Conservation (phyloP, 2,113 vertebrate species). For the Peucedramus taeniatus region DNA sequence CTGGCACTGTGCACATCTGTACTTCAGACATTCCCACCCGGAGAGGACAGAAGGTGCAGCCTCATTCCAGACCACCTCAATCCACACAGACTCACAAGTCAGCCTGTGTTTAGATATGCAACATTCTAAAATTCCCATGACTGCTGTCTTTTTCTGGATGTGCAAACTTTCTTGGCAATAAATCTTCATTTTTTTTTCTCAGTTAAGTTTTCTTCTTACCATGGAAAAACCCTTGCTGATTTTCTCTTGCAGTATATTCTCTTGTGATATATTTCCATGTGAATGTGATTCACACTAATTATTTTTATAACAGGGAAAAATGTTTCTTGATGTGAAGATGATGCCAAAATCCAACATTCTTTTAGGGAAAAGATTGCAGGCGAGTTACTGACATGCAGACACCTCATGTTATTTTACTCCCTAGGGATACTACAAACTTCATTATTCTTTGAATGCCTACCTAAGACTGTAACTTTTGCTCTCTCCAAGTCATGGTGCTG, state of each 20-base stretch:
- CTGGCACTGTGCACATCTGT: not conserved
- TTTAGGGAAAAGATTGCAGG: not conserved
- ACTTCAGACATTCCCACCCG: accelerated
- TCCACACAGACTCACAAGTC: not conserved
- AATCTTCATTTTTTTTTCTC: accelerated
- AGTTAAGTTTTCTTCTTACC: not conserved
- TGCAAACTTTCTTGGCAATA: not conserved
- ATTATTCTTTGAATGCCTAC: not conserved
- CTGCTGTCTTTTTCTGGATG: not conserved
- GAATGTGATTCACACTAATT: not conserved
- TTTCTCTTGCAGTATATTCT: not conserved
- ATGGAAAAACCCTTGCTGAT: not conserved
- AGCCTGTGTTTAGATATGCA: not conserved
- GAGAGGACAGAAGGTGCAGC: not conserved
- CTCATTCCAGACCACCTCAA: not conserved
- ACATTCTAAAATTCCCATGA: not conserved
- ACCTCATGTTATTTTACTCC: not conserved
- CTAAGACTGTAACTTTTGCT: not conserved
- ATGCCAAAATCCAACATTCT: not conserved
- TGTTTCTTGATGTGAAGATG: not conserved
- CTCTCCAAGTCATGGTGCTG: not conserved
- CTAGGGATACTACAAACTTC: not conserved
- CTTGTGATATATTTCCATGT: not conserved
- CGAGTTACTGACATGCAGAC: not conserved
- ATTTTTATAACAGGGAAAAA: not conserved